phyloP scores from a whole-genome alignment of 2,888 invertebrate genomes.

The Busseola fusca region DNA sequence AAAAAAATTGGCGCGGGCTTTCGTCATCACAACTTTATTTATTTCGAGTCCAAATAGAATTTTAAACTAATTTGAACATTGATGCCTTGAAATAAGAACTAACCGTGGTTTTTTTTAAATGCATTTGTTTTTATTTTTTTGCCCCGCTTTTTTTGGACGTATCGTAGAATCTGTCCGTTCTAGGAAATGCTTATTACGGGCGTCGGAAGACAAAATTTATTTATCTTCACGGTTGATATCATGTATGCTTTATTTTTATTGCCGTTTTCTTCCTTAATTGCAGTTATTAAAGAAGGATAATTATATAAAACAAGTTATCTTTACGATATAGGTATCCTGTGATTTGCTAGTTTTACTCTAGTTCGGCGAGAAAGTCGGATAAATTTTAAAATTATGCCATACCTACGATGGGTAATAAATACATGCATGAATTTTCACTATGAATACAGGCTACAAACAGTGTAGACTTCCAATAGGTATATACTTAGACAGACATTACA shows the following conservation, averaged over 20 bases:
- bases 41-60: neutral
- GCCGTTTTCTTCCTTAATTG: slow-evolving; percentile 47
- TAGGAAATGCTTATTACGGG: slow-evolving; percentile 78
- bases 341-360: slow-evolving; percentile 4
- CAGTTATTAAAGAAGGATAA: slow-evolving; percentile 30
- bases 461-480: slow-evolving; percentile 34
- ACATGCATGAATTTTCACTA: slow-evolving; percentile 37
- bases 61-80: slow-evolving; percentile 32
- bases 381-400: neutral
- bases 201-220: slow-evolving; percentile 56
- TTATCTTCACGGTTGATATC: slow-evolving; percentile 42
- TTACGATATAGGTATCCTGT: slow-evolving; percentile 8
- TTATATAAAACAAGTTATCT: slow-evolving; percentile 24
- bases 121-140: slow-evolving; percentile 57
- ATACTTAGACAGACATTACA: slow-evolving; percentile 52
- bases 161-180: slow-evolving; percentile 71
- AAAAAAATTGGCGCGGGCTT: slow-evolving; percentile 43
- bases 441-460: slow-evolving; percentile 38
- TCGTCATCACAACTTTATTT: slow-evolving; percentile 7
- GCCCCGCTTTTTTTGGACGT: slow-evolving; percentile 68
- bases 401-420: neutral
- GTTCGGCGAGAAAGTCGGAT: slow-evolving; percentile 6
- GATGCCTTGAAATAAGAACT: slow-evolving; percentile 18
- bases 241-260: slow-evolving; percentile 48
- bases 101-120: neutral